These are phyloP conservation scores for Leucophora obtusa DNA, from an alignment of 2,888 invertebrate genomes.

Conservation along the genomic window DNA sequence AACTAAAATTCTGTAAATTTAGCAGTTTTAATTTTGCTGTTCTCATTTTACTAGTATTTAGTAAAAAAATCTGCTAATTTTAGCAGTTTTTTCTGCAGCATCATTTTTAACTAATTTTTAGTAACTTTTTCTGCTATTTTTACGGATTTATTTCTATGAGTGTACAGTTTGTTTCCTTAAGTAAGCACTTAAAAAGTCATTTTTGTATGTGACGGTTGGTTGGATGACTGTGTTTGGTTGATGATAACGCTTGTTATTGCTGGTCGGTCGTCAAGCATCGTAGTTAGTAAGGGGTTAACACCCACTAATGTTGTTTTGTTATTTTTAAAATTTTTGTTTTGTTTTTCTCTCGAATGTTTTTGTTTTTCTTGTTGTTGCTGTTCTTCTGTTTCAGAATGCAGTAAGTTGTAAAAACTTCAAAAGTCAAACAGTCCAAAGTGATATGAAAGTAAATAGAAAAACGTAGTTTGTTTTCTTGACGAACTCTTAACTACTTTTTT, in stretches of 20 bases:
- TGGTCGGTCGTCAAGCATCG: background rate
- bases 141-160: too few relatives aligned
- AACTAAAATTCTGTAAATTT: too few relatives aligned
- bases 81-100: too few relatives aligned
- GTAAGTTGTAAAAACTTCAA: conserved; percentile 1
- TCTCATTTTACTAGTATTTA: too few relatives aligned
- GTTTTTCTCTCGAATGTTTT: background rate
- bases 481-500: background rate
- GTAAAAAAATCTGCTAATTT: too few relatives aligned
- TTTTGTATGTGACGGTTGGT: conserved; percentile 21
- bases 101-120: too few relatives aligned
- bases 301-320: conserved; percentile 22
- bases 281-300: conserved; percentile 23
- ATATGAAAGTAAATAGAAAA: conserved; percentile 8
- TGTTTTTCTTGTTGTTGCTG: background rate
- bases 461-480: background rate
- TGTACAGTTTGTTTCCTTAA: conserved; percentile 25
- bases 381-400: background rate
- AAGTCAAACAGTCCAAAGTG: conserved; percentile 25
- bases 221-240: background rate
- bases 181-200: conserved; percentile 61
- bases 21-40: too few relatives aligned
- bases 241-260: background rate
- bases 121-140: too few relatives aligned
- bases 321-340: background rate